Base-by-base conservation (phyloP, 1,140 invertebrate genomes). In the Drosophila murphyi region DNA sequence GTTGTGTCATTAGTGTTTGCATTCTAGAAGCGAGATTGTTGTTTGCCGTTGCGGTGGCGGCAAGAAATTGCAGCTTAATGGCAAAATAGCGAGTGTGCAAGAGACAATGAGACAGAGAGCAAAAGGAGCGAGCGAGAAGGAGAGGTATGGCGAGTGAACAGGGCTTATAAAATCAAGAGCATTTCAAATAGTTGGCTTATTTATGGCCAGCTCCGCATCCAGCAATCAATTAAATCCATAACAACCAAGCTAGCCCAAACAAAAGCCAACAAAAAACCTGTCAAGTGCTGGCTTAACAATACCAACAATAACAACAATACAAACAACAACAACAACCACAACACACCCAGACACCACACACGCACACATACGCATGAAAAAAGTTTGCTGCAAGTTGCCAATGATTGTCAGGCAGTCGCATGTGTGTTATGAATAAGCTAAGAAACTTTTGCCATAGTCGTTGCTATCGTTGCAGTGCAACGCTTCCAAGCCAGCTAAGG, bases 1-100 rank as follows among this genome's bases (percentile, higher is more conserved):
- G 89, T 89, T 89, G 89, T 89, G 85, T 89, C 85, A 89, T 89
- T 89, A 89, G 85, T 87, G 85, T 85, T 88, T 76, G 85, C 80
- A 83, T 78, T 88, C 55, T 60, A 74, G 72, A 51, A 83, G 78
- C 73, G 67, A 80, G 83, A 89, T 89, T 89, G 85, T 80, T 88
- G 83, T 83, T 89, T 88, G 85, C 69, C 77, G 85, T 67, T 80
- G 80, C 56, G 80, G 85, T 60, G 34, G 47, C 37, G 62, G 50
- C 56, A 67, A 67, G 72, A 76, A 70, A 61, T 75, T 52, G 78
- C 75, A 76, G 79, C 82, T 76, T 75, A 75, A 83, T 76, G 71
- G 55, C 50, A 55, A 29, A 50, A 32, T 20, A 47, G 64, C 48
- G 32, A 37, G 43, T 8, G n/a, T 10, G 5, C 4, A 1, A 4